phyloP scores from a whole-genome alignment of 1,140 invertebrate genomes.

The Lerema accius region DNA sequence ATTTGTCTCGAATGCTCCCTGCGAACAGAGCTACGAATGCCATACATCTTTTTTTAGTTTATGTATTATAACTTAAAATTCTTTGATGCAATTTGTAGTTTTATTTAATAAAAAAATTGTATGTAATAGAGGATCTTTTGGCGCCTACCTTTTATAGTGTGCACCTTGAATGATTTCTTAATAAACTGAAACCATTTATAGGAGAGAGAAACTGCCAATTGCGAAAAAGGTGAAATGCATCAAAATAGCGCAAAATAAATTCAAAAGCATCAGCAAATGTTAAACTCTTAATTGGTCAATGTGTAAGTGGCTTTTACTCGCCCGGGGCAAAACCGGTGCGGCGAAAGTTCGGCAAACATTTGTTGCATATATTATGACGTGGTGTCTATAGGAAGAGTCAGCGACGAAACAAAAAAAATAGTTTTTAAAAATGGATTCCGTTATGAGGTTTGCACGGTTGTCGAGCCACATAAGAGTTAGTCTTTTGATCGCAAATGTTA shows the following conservation, averaged over 20 bases:
- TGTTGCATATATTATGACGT: background rate
- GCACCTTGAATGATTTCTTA: no score
- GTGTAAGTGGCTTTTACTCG: background rate
- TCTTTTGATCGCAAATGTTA: no score
- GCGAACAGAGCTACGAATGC: conserved; percentile 34
- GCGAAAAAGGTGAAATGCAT: background rate
- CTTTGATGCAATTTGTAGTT: background rate
- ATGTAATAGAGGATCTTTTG: no score
- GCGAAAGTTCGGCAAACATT: background rate
- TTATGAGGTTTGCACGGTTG: no score
- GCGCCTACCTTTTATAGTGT: no score
- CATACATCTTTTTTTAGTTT: conserved; percentile 23
- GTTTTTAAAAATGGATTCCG: background rate
- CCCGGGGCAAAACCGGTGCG: background rate
- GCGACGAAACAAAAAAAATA: background rate
- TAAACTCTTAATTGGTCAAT: background rate
- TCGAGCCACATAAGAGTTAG: no score
- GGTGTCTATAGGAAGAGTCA: background rate
- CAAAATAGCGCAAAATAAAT: background rate
- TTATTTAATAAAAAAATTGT: no score
- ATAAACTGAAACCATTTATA: no score
- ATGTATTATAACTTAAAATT: conserved; percentile 4
- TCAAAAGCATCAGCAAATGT: background rate
- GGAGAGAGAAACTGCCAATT: no score
- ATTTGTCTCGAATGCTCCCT: conserved; percentile 66